Base-by-base conservation (phyloP, 2,797 vertebrate species). In the Micromesistius poutassou region DNA sequence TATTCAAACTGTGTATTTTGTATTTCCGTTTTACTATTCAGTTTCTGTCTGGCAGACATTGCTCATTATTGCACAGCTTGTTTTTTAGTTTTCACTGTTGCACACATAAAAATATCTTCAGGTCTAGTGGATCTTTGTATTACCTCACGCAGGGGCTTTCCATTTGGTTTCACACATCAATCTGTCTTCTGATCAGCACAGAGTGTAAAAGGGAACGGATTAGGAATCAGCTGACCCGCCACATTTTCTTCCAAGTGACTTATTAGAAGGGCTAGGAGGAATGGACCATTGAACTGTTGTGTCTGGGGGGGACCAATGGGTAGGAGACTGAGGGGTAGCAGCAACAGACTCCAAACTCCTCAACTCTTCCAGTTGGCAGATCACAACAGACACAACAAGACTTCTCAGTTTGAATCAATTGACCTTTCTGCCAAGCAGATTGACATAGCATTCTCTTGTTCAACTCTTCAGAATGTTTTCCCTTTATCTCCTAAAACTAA, bases 161-260 rank as follows among this genome's bases (percentile, higher is more conserved):
- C 90, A 90, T 89, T 87, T 90, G 92, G 91, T 92, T 90, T 87
- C 87, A 89, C 89, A 87, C 87, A 92, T 93, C 90, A 90, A 82
- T 90, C 87, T 86, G 89, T 88, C 76, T 91, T 84, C 85, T 90
- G 89, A 91, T 90, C 89, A 84, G 87, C 86, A 88, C 89, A 84
- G 81, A 89, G 82, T 25, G 22, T 6, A 9, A 62, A 62, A 16
- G n/a, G n/a, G 22, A 62, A 68, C 82, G 88, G 91, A 93, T 93
- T 92, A 93, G 87, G 81, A 92, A 93, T 93, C 92, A 94, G 92
- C 91, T 93, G 91, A 92, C 93, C 91, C 87, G 78, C 87, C 88
- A 89, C 89, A 89, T 91, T 93, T 93, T 89, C 89, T 90, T 92
- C 88, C 91, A 89, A 91, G 91, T 91, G 89, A 94, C 92, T 92